Percentiles rank a stretch among this genome's conserved stretches.
These are phyloP conservation scores for Molorchus minor DNA, from an alignment of 2,888 invertebrate species.

Conservation along the genomic window DNA sequence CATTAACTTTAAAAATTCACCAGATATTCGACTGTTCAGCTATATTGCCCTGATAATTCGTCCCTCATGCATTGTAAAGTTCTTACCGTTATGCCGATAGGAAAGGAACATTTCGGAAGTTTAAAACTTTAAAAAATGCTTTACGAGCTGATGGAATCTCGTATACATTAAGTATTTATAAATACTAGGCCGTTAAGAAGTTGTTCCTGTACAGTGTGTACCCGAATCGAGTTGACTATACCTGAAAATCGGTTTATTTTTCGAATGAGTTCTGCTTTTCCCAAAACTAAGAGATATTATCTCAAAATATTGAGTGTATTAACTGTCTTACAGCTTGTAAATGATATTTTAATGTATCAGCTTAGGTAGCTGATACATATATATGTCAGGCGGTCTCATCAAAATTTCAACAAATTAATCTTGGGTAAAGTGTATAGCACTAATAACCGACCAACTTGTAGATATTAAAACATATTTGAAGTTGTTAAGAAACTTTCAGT, in stretches of 20 bases:
- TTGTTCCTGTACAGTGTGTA: too few relatives aligned
- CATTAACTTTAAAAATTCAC: constrained; percentile 46
- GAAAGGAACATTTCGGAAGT: constrained; percentile 41
- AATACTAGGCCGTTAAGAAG: constrained; percentile 10
- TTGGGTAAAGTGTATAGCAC: constrained; percentile 14
- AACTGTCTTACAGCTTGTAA: too few relatives aligned
- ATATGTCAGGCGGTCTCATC: too few relatives aligned
- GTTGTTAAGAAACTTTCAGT: constrained; percentile 14
- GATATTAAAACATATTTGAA: constrained; percentile 25
- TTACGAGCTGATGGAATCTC: constrained; percentile 51
- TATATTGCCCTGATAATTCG: constrained; percentile 47
- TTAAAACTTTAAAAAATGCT: constrained; percentile 45
- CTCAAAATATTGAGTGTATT: too few relatives aligned
- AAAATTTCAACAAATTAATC: constrained; percentile 10
- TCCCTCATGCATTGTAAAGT: constrained; percentile 47
- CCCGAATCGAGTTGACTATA: too few relatives aligned
- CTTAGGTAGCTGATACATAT: too few relatives aligned
- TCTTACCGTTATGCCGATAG: constrained; percentile 44
- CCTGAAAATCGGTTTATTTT: too few relatives aligned
- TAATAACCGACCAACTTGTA: constrained; percentile 21
- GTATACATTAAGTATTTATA: constrained; percentile 41
- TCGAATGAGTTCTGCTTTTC: too few relatives aligned
- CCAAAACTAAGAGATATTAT: too few relatives aligned
- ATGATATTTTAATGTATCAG: too few relatives aligned
- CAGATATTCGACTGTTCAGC: constrained; percentile 45